Base-by-base conservation (phyloP, 2,113 vertebrate species). In the Actenoides lindsayi region DNA sequence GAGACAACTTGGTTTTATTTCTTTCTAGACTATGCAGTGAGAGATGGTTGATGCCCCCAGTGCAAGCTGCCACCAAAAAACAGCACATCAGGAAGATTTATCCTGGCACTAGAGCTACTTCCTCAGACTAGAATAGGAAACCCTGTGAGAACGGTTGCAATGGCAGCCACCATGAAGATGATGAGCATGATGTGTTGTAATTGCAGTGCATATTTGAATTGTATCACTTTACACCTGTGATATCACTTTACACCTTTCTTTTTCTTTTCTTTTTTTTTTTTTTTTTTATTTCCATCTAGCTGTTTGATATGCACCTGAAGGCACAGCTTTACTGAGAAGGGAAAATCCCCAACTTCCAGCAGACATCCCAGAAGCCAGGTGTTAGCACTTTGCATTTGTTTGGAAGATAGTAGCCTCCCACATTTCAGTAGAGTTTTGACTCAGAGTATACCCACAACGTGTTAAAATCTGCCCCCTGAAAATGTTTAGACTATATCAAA, bases 1-100 rank as follows among this genome's bases (percentile, higher is more conserved):
- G 88, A 94, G 73, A 91, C 50, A 83, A 83, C 73, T 90, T 86
- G 59, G 50, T 70, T 94, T 89, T 94, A 83, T 84, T 86, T 93
- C 68, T 92, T 92, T 75, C 68, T 62, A 71, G 60, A 86, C 56
- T 73, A 9, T 71, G 39, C 42, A 71, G 69, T 54, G 74, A 81
- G 71, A 93, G 33, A 78, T 68, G 69, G 48, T 10, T 93, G 83
- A 28, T 89, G 69, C 35, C 16, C 9, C 13, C 60, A 71, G 42
- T 53, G 65, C 71, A 90, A 75, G 60, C 56, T 90, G 88, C 39
- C 63, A 83, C 93, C 69, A 73, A 86, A 93, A 90, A 75, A 67
- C 64, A 83, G 46, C 48, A 67, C 35, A 50, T 67, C 78, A 83
- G 62, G 62, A 89, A 77, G 92, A 92, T 41, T 67, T 75, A 81